Evolutionary conservation across 2,888 invertebrate genomes (phyloP), one percentile per base, ranked within the genome.

Genomic region (Helicoverpa assulta): DNA sequence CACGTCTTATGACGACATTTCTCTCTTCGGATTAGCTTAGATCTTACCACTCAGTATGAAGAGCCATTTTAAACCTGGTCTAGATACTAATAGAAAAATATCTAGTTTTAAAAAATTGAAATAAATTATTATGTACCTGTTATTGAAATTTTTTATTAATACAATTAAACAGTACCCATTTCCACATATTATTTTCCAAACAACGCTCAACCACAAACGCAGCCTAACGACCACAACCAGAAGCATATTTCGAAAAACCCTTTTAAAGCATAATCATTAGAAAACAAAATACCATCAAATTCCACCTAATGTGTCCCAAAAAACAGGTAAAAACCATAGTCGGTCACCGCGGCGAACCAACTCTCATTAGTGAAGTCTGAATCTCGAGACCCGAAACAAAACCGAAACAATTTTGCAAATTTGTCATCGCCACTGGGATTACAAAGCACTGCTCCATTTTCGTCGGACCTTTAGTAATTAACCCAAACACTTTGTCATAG

Each of bases 361-460:
- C 77, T 59, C 77, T 81, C 86, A 79, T 85, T 86, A 86, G 79
- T 71, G 59, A 76, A 77, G 82, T 73, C 60, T 72, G 75, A 71
- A 76, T 72, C 77, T 69, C 76, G 57, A 75, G 65, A 77, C 84
- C 77, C 76, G 66, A 76, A 33, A 83, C 84, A 80, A 83, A 86
- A 84, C 82, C 74, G 78, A 81, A 85, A 82, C 85, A 88, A 87
- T 84, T 86, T 85, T 76, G 75, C 80, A 81, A 82, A 85, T 85
- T 85, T 83, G 81, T 81, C 85, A 83, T 83, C 85, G 75, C 85
- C 76, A 67, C 73, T 67, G 85, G 81, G 83, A 82, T 83, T 82
- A 85, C 80, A 83, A 85, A 83, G 85, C 73, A 81, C 70, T 80
- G 82, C 75, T 77, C 80, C 76, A 78, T 83, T 85, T 85, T 81